phyloP scores from a whole-genome alignment of 2,888 invertebrate species.

The Nebria brevicollis region DNA sequence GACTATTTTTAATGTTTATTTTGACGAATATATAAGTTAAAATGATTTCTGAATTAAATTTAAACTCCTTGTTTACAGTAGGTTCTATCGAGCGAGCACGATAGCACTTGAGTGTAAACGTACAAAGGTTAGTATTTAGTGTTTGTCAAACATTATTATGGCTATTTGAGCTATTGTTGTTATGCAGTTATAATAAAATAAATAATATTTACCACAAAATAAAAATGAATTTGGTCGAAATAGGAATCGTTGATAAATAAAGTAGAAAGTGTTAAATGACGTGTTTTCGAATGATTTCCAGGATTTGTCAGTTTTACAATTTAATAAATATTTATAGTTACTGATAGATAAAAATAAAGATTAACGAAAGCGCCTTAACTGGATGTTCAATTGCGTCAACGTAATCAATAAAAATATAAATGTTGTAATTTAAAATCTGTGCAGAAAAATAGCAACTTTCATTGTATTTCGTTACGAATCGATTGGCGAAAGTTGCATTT shows the following conservation, averaged over 20 bases:
- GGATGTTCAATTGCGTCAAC: too few species aligned
- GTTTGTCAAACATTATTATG: neutral
- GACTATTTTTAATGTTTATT: too few species aligned
- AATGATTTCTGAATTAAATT: neutral
- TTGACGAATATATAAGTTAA: neutral
- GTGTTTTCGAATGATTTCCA: neutral
- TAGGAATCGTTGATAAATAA: too few species aligned
- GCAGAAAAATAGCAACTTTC: neutral
- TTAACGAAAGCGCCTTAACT: too few species aligned
- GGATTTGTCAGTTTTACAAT: too few species aligned
- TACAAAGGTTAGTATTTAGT: neutral
- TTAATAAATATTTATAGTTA: too few species aligned
- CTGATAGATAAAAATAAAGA: too few species aligned
- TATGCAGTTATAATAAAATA: neutral
- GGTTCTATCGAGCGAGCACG: neutral
- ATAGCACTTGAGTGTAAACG: neutral
- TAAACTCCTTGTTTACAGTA: neutral
- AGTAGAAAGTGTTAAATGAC: neutral
- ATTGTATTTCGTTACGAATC: neutral
- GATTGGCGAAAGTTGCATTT: neutral
- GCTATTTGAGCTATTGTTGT: neutral
- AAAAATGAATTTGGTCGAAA: too few species aligned
- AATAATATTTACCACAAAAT: neutral
- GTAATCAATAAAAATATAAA: neutral
- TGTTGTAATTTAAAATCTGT: neutral